These are phyloP conservation scores for Dendrocopos noguchii DNA, from an alignment of 2,113 vertebrate species.

Conservation along the genomic window DNA sequence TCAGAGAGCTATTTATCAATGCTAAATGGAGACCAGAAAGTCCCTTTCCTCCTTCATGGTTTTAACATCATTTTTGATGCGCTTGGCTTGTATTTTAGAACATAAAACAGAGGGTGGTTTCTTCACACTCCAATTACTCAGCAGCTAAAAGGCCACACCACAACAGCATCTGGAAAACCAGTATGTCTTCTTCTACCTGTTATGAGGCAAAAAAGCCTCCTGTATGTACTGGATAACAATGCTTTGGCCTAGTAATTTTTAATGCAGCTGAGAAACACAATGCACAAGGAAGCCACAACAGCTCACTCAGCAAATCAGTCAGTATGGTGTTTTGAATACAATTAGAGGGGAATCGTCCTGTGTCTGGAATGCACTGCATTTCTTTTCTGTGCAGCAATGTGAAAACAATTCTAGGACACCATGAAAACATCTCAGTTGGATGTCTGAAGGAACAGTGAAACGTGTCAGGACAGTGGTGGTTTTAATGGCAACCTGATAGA, in stretches of 20 bases:
- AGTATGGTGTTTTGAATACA: neutral
- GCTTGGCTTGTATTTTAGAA: neutral
- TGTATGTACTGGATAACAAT: neutral
- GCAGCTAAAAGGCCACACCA: neutral
- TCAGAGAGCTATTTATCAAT: neutral
- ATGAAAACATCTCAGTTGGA: neutral
- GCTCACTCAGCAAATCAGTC: neutral
- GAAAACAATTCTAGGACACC: neutral
- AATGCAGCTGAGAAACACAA: neutral
- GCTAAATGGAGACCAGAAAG: neutral
- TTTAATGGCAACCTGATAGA: neutral
- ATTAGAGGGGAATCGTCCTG: neutral
- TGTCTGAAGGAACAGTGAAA: neutral
- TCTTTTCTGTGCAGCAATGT: neutral
- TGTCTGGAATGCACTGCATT: neutral
- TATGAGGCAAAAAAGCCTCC: neutral
- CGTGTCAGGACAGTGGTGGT: neutral
- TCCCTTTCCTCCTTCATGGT: neutral
- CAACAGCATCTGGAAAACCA: neutral
- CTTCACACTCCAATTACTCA: neutral
- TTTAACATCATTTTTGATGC: neutral
- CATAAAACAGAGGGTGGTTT: neutral
- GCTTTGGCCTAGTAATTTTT: neutral
- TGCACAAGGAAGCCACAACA: neutral
- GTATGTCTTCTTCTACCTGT: neutral